phyloP scores from a whole-genome alignment of 2,113 vertebrate species.

The Pollachius pollachius region DNA sequence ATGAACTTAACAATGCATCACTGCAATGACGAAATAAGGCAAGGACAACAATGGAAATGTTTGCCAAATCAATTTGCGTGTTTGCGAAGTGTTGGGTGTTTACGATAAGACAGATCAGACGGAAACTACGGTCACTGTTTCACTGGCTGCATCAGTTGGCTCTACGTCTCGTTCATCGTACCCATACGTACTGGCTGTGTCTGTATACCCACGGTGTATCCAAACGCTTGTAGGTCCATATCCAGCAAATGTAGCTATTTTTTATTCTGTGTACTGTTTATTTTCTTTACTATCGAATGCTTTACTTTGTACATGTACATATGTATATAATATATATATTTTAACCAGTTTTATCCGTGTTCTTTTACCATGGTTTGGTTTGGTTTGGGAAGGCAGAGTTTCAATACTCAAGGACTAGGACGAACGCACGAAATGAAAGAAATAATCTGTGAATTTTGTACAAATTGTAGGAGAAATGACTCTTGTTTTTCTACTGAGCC shows the following conservation, averaged over 20 bases:
- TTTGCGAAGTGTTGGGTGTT: too few relatives aligned
- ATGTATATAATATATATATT: conserved; percentile 14
- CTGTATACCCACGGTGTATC: not conserved
- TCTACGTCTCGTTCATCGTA: too few relatives aligned
- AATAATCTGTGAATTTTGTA: conserved; percentile 81
- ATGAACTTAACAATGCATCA: too few relatives aligned
- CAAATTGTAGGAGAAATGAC: conserved; percentile 67
- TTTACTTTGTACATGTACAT: conserved; percentile 17
- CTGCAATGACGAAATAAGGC: too few relatives aligned
- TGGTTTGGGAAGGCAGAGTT: conserved; percentile 18
- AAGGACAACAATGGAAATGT: too few relatives aligned
- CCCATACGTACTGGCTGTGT: too few relatives aligned
- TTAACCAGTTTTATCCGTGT: not conserved
- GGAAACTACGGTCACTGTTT: conserved; percentile 18
- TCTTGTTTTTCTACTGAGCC: conserved; percentile 74
- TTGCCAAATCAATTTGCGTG: too few relatives aligned
- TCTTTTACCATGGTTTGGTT: conserved; percentile 63
- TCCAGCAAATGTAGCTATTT: conserved; percentile 10
- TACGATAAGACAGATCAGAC: conserved; percentile 41
- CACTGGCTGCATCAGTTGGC: not conserved
- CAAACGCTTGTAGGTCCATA: not conserved
- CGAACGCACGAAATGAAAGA: conserved; percentile 30
- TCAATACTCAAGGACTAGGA: conserved; percentile 28
- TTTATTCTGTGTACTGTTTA: not conserved
- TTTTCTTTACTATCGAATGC: not conserved